Conservation (phyloP, 1,140 invertebrate species). For the Trypoxylus dichotomus region DNA sequence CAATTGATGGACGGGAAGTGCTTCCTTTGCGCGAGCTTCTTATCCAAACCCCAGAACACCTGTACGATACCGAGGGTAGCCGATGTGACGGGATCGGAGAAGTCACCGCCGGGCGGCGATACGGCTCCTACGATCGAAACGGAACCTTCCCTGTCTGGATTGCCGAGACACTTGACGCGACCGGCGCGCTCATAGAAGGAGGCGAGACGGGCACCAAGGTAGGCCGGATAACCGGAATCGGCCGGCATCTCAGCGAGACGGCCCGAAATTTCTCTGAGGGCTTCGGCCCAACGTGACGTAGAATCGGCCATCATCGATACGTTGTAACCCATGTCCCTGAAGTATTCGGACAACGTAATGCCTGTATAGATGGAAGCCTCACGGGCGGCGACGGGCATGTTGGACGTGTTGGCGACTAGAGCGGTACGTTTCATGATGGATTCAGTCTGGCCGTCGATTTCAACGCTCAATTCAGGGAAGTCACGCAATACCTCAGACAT, state of each 20-base stretch:
- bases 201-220: conserved; percentile 95
- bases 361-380: conserved; percentile 99
- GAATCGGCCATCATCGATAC: conserved; percentile 99
- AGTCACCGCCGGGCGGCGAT: conserved; percentile 99
- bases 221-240: conserved; percentile 98
- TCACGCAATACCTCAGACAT: conserved; percentile 93
- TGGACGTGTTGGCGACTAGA: conserved; percentile 98
- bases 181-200: conserved; percentile 99
- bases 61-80: conserved; percentile 97
- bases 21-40: conserved; percentile 98
- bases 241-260: conserved; percentile 99
- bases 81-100: conserved; percentile 99
- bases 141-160: conserved; percentile 95
- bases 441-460: conserved; percentile 94
- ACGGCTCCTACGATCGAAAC: conserved; percentile 99
- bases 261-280: conserved; percentile 98
- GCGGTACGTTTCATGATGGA: conserved; percentile 99
- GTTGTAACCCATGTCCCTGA: conserved; percentile 99
- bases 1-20: conserved; percentile 99
- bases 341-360: conserved; percentile 98
- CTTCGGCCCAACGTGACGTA: conserved; percentile 99
- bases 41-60: conserved; percentile 99
- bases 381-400: conserved; percentile 99
- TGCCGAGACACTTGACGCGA: conserved; percentile 96
- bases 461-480: conserved; percentile 97